These are phyloP conservation scores for Nasonia giraulti DNA, from an alignment of 1,140 invertebrate species.

Conservation along the genomic window DNA sequence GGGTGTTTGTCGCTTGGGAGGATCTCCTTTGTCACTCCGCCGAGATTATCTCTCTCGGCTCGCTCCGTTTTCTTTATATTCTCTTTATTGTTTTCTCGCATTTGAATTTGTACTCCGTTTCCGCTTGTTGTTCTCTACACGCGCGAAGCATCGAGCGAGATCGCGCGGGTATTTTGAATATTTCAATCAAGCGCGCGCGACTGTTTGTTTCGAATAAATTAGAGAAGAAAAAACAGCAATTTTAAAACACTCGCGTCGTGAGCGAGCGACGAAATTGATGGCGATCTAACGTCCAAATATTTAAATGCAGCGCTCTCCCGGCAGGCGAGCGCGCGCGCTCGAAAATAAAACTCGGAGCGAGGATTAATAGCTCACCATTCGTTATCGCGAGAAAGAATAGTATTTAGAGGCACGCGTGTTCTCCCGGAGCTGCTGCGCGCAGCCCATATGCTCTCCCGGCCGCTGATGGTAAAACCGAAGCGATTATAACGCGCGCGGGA, in stretches of 20 bases:
- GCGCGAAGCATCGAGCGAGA: background rate
- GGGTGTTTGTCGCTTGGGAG: slow-evolving; percentile 8
- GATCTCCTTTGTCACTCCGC: slow-evolving; percentile 16
- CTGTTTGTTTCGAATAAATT: slow-evolving; percentile 9
- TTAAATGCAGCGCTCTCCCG: background rate
- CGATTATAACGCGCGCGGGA: background rate
- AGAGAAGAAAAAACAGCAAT: slow-evolving; percentile 2
- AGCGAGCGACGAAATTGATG: slow-evolving; percentile 2
- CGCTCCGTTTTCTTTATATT: background rate
- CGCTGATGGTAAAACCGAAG: background rate
- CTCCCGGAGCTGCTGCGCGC: background rate
- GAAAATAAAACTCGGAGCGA: background rate
- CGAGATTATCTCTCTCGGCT: slow-evolving; percentile 17
- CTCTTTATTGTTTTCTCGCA: slow-evolving; percentile 4
- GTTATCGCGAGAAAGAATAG: slow-evolving; percentile 4
- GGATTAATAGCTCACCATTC: slow-evolving; percentile 27
- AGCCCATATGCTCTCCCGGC: too few relatives aligned
- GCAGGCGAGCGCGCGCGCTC: background rate
- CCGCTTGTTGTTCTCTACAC: background rate
- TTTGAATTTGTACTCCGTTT: slow-evolving; percentile 1
- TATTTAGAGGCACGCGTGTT: background rate
- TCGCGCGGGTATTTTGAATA: background rate
- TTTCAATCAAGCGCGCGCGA: background rate
- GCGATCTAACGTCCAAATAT: slow-evolving; percentile 13
- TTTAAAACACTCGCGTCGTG: background rate